phyloP scores from a whole-genome alignment of 2,797 vertebrate genomes.

The Betta splendens region DNA sequence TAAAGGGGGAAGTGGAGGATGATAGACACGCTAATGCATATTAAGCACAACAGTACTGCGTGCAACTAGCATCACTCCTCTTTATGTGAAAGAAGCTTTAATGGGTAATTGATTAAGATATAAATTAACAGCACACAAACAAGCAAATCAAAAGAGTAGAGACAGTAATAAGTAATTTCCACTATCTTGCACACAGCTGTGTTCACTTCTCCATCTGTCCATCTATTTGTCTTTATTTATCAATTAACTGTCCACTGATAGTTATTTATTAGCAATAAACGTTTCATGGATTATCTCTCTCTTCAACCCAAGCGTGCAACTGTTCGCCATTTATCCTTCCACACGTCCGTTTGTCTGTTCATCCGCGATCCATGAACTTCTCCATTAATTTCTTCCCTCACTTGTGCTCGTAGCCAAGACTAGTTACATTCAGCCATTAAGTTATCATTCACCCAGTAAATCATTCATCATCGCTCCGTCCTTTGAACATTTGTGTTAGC shows the following conservation, averaged over 20 bases:
- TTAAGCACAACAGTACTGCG: conserved; percentile 68
- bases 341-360: background rate
- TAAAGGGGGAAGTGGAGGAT: conserved; percentile 61
- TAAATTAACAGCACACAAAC: conserved; percentile 75
- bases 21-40: conserved; percentile 70
- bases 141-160: conserved; percentile 73
- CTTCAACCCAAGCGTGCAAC: background rate
- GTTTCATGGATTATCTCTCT: conserved; percentile 1
- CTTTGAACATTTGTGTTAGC: conserved; percentile 10
- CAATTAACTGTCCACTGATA: background rate
- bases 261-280: conserved; percentile 2
- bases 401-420: conserved; percentile 1
- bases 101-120: conserved; percentile 80
- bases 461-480: conserved; percentile 11
- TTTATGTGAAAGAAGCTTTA: conserved; percentile 72
- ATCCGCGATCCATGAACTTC: conserved; percentile 2
- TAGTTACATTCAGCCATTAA: conserved; percentile 5
- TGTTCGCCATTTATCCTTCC: conserved; percentile 9
- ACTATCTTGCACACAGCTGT: conserved; percentile 9
- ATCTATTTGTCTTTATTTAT: conserved; percentile 9
- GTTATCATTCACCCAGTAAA: conserved; percentile 12
- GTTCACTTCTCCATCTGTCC: conserved; percentile 21
- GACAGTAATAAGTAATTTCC: conserved; percentile 15
- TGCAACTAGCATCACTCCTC: conserved; percentile 62
- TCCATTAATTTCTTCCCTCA: background rate